Evolutionary conservation across 2,888 invertebrate species (phyloP), one percentile per base, ranked within the genome.

Genomic region (Lasiommata megera): DNA sequence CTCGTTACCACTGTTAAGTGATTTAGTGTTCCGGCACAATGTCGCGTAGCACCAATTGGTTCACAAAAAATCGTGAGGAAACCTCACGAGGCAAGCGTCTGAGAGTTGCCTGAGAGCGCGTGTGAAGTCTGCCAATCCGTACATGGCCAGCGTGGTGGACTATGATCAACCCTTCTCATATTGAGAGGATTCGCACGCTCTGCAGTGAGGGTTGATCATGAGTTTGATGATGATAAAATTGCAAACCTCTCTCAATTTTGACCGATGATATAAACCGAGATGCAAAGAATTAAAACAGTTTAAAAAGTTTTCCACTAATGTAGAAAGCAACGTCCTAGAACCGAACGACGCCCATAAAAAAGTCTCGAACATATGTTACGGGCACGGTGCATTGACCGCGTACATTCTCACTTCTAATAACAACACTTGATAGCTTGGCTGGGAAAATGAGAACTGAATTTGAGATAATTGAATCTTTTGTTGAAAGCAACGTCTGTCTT

Each of bases 341-440:
- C 69, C 71, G 67, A 69, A 70, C 70, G 72, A 67, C 70, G 62
- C 73, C 77, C 75, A 79, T 86, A 85, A 86, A 85, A 85, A 82
- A 80, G 79, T 86, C 86, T 64, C 66, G 59, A 71, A 71, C 85
- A 85, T 72, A 71, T 85, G 86, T 77, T 76, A 76, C 78, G 67
- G 74, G 71, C 69, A 67, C 70, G 80, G 71, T 71, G 74, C 74
- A 72, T 57, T 67, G 73, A 69, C 72, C 71, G 65, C 67, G 43
- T 53, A 48, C 62, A 56, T 54, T 66, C 54, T 50, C 60, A 54
- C 46, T 63, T 64, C 67, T 69, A 67, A 68, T 67, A 69, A 61
- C 61, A 54, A 61, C 61, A 54, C 64, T 64, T 60, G 62, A 65
- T 64, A 65, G 54, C 56, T 53, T 50, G 41, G 46, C 52, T 53